These are phyloP conservation scores for Mormyrops boulengeri DNA, from an alignment of 2,797 vertebrate species.

Conservation along the genomic window DNA sequence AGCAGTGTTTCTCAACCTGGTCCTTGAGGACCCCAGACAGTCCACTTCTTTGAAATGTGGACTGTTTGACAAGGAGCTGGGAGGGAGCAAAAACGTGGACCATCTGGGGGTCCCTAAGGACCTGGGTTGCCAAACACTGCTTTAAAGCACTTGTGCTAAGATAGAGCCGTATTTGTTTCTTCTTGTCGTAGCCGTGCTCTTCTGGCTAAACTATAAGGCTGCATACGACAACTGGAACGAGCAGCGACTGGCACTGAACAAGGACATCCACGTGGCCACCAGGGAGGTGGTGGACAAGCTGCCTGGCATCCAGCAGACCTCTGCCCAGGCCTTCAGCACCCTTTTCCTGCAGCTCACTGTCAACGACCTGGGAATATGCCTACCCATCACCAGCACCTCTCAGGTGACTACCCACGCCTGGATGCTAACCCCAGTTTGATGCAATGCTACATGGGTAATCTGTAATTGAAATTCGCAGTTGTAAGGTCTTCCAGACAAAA, in stretches of 20 bases:
- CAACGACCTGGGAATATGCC: slow-evolving; percentile 93
- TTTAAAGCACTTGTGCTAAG: not conserved
- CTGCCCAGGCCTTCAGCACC: slow-evolving; percentile 93
- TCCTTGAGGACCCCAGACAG: not conserved
- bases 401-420: slow-evolving; percentile 47
- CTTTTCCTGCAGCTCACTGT: slow-evolving; percentile 97
- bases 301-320: slow-evolving; percentile 95
- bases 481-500: not conserved
- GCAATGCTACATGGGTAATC: not conserved
- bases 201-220: slow-evolving; percentile 99
- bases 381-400: slow-evolving; percentile 83
- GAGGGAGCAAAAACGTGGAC: not conserved
- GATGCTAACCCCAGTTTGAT: not conserved
- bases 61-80: not conserved
- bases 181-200: slow-evolving; percentile 78
- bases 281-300: slow-evolving; percentile 98
- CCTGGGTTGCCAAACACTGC: not conserved
- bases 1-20: not conserved
- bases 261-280: slow-evolving; percentile 95
- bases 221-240: slow-evolving; percentile 99
- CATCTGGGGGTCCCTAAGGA: not conserved
- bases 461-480: not conserved
- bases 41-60: not conserved
- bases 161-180: not conserved
- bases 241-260: slow-evolving; percentile 91